Percentiles rank a stretch among this genome's conserved stretches.
Conservation (phyloP, 2,113 vertebrate genomes). For the Neotragus moschatus region DNA sequence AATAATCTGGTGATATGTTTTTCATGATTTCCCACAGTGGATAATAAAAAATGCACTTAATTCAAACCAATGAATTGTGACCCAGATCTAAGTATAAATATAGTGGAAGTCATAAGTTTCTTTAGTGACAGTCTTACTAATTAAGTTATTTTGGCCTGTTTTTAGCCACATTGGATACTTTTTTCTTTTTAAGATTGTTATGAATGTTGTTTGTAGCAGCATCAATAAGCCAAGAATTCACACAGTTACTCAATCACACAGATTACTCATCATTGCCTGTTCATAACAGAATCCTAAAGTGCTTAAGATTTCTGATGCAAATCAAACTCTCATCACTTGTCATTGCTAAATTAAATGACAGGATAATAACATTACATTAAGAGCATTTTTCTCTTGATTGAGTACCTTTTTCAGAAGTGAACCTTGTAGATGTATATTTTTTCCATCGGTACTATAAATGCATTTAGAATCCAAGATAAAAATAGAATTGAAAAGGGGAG, state of each 20-base stretch:
- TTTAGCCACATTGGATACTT: constrained; percentile 67
- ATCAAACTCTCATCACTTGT: constrained; percentile 77
- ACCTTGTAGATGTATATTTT: constrained; percentile 64
- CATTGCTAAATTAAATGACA: constrained; percentile 78
- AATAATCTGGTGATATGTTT: not conserved
- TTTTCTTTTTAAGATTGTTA: constrained; percentile 73
- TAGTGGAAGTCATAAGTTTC: constrained; percentile 61
- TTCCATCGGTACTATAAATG: constrained; percentile 64
- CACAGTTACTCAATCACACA: constrained; percentile 78
- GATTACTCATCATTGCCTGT: constrained; percentile 80
- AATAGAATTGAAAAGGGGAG: constrained; percentile 67
- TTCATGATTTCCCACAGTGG: constrained; percentile 13
- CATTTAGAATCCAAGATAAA: constrained; percentile 66
- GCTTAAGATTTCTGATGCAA: constrained; percentile 80
- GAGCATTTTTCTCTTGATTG: constrained; percentile 72
- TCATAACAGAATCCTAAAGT: constrained; percentile 79
- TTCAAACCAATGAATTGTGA: constrained; percentile 42
- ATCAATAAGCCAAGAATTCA: constrained; percentile 78
- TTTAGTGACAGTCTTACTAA: constrained; percentile 71
- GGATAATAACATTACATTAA: constrained; percentile 75
- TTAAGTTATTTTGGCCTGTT: constrained; percentile 75
- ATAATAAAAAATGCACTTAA: constrained; percentile 21
- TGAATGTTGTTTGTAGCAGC: constrained; percentile 70
- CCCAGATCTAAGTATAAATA: constrained; percentile 50
- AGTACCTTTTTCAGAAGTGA: constrained; percentile 74